Evolutionary conservation across 2,797 vertebrate genomes (phyloP), one percentile per base, ranked within the genome.

Genomic region (Rhabdophis nuchalis): DNA sequence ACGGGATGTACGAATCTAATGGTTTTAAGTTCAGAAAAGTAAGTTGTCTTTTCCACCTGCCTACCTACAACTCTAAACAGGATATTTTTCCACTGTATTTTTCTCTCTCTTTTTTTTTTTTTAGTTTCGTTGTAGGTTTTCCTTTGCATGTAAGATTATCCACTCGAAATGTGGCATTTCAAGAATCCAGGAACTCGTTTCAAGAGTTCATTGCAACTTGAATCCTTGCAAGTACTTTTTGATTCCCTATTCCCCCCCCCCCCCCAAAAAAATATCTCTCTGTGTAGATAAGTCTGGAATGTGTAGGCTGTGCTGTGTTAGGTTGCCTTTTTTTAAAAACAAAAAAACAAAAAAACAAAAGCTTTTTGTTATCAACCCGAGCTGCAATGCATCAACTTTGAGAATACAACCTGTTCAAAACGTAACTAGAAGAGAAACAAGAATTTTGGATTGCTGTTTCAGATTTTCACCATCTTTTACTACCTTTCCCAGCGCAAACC

Each of bases 111-210:
- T 60, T 64, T 12, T 58, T 1, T 57, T 60, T 14, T 86, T 32
- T 32, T 18, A 18, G 16, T 46, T 46, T 82, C 36, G 0, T 6
- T 46, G 41, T 18, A 50, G 58, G 7, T 16, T 14, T 41, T 36
- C 1, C 4, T 8, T 18, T 60, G 41, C 41, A 32, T 94, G 93
- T 68, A 92, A 93, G 93, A 94, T 94, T 95, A 91, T 93, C 98
- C 90, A 82, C 87, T n/a, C 13, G 36, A 89, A 95, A 95, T 87
- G 91, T 95, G 95, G 95, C 95, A 95, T 95, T 96, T 97, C 96
- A 96, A 97, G 85, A 29, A 92, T 93, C 94, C 94, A 94, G 90
- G 95, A 95, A 93, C 94, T 93, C 68, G 92, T 92, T 93, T 36
- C 68, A 72, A 72, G 68, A 36, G 68, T 72, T 72, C 68, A 36